A percentile compares a stretch with the other conserved stretches of the same genome.
phyloP scores from a whole-genome alignment of 2,888 invertebrate species.

The Cataglyphis rosenhaueri region DNA sequence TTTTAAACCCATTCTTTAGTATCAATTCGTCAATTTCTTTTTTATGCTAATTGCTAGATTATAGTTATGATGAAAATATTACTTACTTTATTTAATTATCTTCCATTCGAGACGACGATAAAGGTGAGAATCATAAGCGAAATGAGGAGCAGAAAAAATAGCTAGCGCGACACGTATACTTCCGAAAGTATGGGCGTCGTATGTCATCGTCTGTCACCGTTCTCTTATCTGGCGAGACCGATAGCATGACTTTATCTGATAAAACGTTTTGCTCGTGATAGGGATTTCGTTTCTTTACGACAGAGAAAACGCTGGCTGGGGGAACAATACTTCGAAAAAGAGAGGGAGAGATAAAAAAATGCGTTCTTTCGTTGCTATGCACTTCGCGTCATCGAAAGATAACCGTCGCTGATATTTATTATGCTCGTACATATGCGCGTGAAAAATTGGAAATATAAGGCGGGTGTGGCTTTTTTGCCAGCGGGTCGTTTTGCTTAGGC shows the following conservation, averaged over 20 bases:
- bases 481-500: constrained; percentile 2
- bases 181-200: constrained; percentile 61
- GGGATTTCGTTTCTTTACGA: constrained; percentile 48
- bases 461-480: constrained; percentile 6
- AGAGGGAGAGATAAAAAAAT: constrained; percentile 23
- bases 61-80: not conserved
- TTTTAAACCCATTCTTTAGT: not conserved
- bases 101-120: constrained; percentile 13
- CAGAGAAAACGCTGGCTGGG: constrained; percentile 36
- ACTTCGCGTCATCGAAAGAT: constrained; percentile 44
- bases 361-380: constrained; percentile 63
- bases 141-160: constrained; percentile 59
- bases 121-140: constrained; percentile 59
- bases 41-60: not conserved
- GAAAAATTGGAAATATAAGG: constrained; percentile 53
- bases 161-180: constrained; percentile 68
- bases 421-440: constrained; percentile 39
- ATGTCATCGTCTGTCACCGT: constrained; percentile 75
- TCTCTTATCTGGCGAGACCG: constrained; percentile 74
- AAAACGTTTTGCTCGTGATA: constrained; percentile 64
- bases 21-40: not conserved
- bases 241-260: constrained; percentile 76
- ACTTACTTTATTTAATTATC: constrained; percentile 35
- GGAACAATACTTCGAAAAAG: not conserved
- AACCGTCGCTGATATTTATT: constrained; percentile 66